These are phyloP conservation scores for Lacerta bilineata DNA, from an alignment of 2,797 vertebrate genomes.

Conservation along the genomic window DNA sequence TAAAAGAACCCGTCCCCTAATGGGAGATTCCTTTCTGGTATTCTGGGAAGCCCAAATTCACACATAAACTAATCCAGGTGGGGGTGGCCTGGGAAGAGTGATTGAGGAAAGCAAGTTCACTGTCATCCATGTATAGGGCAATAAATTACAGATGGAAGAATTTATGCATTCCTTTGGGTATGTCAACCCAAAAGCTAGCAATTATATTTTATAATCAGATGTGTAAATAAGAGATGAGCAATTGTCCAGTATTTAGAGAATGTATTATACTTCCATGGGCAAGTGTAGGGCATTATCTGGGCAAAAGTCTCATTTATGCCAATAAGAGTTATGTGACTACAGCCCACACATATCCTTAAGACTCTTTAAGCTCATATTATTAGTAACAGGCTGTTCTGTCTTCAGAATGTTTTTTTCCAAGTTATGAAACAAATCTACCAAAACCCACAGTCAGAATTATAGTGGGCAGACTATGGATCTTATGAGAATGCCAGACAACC, in stretches of 20 bases:
- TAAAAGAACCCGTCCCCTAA: background rate
- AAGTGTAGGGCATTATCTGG: background rate
- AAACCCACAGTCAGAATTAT: background rate
- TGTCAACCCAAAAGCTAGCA: background rate
- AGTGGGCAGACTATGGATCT: background rate
- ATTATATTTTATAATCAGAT: background rate
- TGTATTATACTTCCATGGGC: background rate
- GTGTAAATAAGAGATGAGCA: no score
- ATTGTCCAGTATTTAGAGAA: background rate
- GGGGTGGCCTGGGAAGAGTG: background rate
- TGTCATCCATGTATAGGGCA: background rate
- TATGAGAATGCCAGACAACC: background rate
- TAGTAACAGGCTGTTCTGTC: background rate
- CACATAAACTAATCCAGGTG: background rate
- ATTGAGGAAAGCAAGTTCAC: background rate
- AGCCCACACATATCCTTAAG: conserved; percentile 1
- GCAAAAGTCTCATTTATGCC: background rate
- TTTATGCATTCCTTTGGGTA: background rate
- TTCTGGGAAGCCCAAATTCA: background rate
- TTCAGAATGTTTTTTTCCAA: background rate
- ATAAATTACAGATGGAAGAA: background rate
- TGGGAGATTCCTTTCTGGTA: background rate
- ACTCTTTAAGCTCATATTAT: background rate
- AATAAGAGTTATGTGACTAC: background rate
- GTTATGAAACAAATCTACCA: conserved; percentile 23